phyloP scores from a whole-genome alignment of 2,113 vertebrate species.

The Dryoscopus gambensis region DNA sequence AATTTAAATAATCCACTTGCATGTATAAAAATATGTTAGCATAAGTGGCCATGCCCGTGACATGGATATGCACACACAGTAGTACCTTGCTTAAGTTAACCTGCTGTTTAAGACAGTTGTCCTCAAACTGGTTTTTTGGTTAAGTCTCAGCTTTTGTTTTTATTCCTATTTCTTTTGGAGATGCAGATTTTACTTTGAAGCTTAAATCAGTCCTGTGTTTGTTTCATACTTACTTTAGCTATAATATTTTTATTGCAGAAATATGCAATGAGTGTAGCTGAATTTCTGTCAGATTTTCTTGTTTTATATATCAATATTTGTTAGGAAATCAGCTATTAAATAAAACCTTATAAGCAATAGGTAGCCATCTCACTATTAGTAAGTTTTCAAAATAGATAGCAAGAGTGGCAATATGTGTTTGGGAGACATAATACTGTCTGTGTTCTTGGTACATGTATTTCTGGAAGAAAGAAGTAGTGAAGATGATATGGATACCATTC shows the following conservation, averaged over 20 bases:
- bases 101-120: background rate
- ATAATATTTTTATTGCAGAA: background rate
- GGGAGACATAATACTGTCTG: background rate
- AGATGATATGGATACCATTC: background rate
- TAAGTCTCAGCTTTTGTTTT: background rate
- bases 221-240: background rate
- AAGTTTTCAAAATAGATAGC: background rate
- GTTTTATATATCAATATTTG: background rate
- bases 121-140: background rate
- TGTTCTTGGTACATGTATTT: background rate
- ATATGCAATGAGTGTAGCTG: background rate
- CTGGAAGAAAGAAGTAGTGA: background rate
- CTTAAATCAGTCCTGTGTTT: background rate
- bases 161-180: background rate
- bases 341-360: background rate
- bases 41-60: background rate
- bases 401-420: background rate
- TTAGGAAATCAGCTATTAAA: background rate
- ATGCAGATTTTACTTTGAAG: background rate
- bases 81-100: background rate
- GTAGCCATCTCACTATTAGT: background rate
- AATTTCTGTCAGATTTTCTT: background rate
- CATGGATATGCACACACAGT: background rate
- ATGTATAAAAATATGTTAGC: background rate
- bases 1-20: background rate